Conservation (phyloP, 2,797 vertebrate species). For the Galago senegalensis region DNA sequence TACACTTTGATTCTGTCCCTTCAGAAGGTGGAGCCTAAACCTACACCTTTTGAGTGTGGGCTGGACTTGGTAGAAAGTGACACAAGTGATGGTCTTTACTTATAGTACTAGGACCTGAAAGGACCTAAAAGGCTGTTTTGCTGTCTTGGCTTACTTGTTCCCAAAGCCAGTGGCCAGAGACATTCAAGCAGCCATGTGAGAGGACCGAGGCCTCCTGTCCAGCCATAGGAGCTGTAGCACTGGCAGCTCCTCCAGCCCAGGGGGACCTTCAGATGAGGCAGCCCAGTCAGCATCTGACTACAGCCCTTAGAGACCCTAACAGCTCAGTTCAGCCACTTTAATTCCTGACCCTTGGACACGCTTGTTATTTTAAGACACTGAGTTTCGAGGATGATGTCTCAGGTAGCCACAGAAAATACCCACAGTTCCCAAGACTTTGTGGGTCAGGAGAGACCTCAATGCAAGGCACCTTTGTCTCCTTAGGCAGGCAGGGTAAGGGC, state of each 20-base stretch:
- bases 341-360: background rate
- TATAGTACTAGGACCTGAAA: too few species aligned
- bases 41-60: background rate
- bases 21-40: background rate
- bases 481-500: rapidly evolving
- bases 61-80: background rate
- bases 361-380: background rate
- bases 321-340: background rate
- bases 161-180: background rate
- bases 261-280: background rate
- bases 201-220: background rate
- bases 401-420: background rate
- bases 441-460: background rate
- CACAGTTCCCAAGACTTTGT: too few species aligned
- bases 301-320: background rate
- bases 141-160: too few species aligned
- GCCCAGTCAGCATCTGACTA: background rate
- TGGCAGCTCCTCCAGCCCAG: background rate
- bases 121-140: background rate
- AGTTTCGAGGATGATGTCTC: background rate
- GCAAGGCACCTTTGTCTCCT: background rate
- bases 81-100: background rate
- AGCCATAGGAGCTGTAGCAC: background rate
- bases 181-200: background rate
- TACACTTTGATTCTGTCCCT: background rate